Base-by-base conservation (phyloP, 1,140 invertebrate genomes). In the Metopolophium dirhodum region DNA sequence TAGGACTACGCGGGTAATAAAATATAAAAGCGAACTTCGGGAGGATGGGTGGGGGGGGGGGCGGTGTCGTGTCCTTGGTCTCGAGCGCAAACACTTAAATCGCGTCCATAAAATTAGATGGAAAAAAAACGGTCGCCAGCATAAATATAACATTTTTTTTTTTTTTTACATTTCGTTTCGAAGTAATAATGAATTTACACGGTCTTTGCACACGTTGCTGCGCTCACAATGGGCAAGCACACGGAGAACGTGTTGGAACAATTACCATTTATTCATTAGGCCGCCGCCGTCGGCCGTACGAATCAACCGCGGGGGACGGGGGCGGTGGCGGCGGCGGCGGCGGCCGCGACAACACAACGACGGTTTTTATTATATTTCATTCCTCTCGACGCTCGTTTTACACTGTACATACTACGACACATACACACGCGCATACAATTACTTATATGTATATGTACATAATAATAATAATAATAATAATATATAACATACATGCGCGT, bases 181-280 rank as follows among this genome's bases (percentile, higher is more conserved):
- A 83, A 86, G 91, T 54, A 93, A 93, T 93, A 93, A 93, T 93
- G 91, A 93, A 92, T 92, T 92, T 92, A 92, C 91, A 92, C 91
- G 91, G 91, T 92, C 91, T 92, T 92, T 92, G 91, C 91, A 92
- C 91, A 92, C 91, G 77, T 86, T 93, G 82, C 82, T 93, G 91
- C 49, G 91, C 82, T 85, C 49, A 93, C 91, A 93, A 93, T 93
- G 82, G 91, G 49, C 91, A 51, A 89, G 88, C 82, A 23, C 49
- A 83, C 47, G 61, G n/a, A 83, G 77, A 92, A 92, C 91, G 91
- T 93, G 91, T 93, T 93, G 91, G 91, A 93, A 93, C 91, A 93
- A 93, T 93, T 93, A 93, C 91, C 91, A 85, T 93, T 93, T 93
- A 93, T 93, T 93, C 91, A 93, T 93, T 93, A 93, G 77, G 82